phyloP scores from a whole-genome alignment of 2,888 invertebrate species.

The Zygogramma bicolorata region DNA sequence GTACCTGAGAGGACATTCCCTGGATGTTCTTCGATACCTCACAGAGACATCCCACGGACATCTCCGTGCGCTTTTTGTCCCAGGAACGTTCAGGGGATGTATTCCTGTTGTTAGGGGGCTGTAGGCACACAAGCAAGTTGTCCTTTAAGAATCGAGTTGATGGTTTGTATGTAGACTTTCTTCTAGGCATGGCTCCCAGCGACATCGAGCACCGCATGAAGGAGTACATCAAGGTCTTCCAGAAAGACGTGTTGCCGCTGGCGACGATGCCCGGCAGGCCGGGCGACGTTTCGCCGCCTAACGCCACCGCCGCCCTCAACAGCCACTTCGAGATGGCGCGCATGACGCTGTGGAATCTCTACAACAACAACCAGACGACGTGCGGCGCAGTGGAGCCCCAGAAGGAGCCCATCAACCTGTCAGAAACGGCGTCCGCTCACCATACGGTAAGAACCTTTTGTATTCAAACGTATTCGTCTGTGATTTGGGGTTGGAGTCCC shows the following conservation, averaged over 20 bases:
- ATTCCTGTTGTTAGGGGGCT: too few species aligned
- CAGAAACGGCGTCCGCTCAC: slow-evolving; percentile 68
- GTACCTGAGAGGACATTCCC: too few species aligned
- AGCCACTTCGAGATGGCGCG: slow-evolving; percentile 84
- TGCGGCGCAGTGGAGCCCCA: slow-evolving; percentile 67
- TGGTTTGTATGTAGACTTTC: not conserved
- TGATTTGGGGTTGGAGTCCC: too few species aligned
- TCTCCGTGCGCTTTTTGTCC: too few species aligned
- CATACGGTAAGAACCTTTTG: too few species aligned
- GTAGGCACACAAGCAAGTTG: too few species aligned
- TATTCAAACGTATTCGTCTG: too few species aligned
- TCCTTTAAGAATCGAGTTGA: not conserved
- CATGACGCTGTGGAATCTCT: slow-evolving; percentile 85
- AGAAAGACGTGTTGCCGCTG: slow-evolving; percentile 68
- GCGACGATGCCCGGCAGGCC: slow-evolving; percentile 65
- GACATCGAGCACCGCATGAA: slow-evolving; percentile 84
- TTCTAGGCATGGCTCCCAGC: slow-evolving; percentile 69
- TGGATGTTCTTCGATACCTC: too few species aligned
- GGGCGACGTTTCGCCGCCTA: slow-evolving; percentile 66
- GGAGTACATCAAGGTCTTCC: slow-evolving; percentile 82
- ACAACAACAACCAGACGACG: slow-evolving; percentile 72
- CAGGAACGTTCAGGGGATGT: too few species aligned
- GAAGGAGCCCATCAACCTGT: slow-evolving; percentile 88
- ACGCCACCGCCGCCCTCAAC: slow-evolving; percentile 71
- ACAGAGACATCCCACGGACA: too few species aligned